Conservation (phyloP, 2,888 invertebrate genomes). For the Nineta flava region DNA sequence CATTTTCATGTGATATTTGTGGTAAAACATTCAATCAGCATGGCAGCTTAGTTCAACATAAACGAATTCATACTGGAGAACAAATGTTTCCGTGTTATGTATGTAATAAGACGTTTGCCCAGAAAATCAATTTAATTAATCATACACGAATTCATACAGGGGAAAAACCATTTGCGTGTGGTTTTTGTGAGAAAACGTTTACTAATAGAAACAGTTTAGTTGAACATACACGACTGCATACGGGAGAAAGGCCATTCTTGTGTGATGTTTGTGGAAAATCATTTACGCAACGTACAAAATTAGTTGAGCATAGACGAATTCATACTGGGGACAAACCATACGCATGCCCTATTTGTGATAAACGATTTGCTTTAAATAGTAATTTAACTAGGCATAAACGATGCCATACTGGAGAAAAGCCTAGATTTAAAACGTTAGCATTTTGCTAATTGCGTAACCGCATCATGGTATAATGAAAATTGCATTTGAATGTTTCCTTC, state of each 20-base stretch:
- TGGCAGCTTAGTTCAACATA: not conserved
- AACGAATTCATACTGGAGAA: not conserved
- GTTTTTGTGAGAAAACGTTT: not conserved
- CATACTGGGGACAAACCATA: no score
- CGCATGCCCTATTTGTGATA: no score
- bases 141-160: not conserved
- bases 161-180: not conserved
- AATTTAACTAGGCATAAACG: no score
- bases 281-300: not conserved
- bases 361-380: no score
- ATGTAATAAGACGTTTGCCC: not conserved
- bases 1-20: not conserved
- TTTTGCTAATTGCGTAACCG: no score
- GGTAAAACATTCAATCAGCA: not conserved
- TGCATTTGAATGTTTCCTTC: no score
- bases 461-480: no score
- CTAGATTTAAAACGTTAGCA: no score
- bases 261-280: not conserved
- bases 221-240: not conserved
- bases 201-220: not conserved
- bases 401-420: no score
- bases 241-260: not conserved
- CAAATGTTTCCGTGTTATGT: not conserved
- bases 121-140: not conserved
- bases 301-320: no score